Evolutionary conservation across 1,140 invertebrate species (phyloP).

Genomic region (Caenorhabditis remanei): DNA sequence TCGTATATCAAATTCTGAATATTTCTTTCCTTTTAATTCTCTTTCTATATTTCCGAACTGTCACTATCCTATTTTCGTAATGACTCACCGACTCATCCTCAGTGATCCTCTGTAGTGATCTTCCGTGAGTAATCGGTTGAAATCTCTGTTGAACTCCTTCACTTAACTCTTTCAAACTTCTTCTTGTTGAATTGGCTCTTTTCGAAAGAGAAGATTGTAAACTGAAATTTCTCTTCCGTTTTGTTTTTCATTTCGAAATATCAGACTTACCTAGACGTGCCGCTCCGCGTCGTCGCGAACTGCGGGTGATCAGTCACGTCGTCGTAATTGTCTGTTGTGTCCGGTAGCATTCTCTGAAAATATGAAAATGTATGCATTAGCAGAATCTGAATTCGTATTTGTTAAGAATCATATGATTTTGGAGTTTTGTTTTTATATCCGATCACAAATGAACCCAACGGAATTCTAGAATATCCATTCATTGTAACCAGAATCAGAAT

Average conservation of each 20-base stretch:
- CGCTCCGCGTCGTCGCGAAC: conserved; percentile 17
- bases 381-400: not conserved
- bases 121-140: conserved; percentile 49
- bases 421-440: not conserved
- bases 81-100: conserved; percentile 48
- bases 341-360: conserved; percentile 49
- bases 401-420: conserved; percentile 10
- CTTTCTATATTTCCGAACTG: not conserved
- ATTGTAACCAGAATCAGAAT: not conserved
- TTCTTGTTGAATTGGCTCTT: conserved; percentile 43
- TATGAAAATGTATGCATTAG: not conserved
- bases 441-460: too few species aligned
- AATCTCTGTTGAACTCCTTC: conserved; percentile 46
- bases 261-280: conserved; percentile 12
- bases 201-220: conserved; percentile 44
- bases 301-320: conserved; percentile 33
- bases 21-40: not conserved
- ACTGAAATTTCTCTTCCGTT: not conserved
- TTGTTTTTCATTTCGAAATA: conserved; percentile 28
- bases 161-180: conserved; percentile 24
- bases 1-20: too few species aligned
- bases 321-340: conserved; percentile 28
- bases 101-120: conserved; percentile 20
- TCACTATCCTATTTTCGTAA: too few species aligned
- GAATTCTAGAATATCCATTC: too few species aligned